phyloP scores from a whole-genome alignment of 30 jellyfish, hydroid and myxozoan genomes.

The Hydra vulgaris region DNA sequence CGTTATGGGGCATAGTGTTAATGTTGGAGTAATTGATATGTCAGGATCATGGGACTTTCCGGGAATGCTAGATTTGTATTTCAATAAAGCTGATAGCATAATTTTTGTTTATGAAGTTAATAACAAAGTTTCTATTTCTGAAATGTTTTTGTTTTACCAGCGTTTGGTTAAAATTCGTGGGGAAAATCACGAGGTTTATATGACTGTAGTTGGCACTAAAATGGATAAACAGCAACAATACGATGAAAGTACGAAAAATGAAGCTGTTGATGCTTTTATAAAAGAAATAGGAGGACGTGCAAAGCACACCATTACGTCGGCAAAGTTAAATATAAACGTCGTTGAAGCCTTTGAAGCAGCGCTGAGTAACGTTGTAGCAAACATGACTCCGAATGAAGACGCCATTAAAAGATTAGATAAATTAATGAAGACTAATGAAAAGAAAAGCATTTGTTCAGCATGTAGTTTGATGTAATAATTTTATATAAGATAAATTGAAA shows the following conservation, averaged over 20 bases:
- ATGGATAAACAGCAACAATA: conserved; percentile 13
- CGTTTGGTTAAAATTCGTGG: conserved; percentile 25
- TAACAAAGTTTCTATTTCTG: conserved; percentile 4
- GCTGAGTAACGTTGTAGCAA: conserved; percentile 10
- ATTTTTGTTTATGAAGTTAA: conserved; percentile 21
- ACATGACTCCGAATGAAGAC: conserved; percentile 29
- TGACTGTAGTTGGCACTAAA: conserved; percentile 28
- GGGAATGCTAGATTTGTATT: conserved; percentile 20
- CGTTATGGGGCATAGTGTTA: conserved; percentile 28
- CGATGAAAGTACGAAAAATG: conserved; percentile 2
- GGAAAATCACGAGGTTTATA: conserved; percentile 19
- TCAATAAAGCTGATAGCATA: conserved; percentile 14
- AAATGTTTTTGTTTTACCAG: conserved; percentile 4
- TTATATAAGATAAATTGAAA: too few species aligned
- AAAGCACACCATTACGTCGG: conserved; percentile 15
- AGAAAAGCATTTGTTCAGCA: background rate
- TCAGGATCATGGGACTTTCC: conserved; percentile 34
- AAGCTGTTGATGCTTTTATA: background rate
- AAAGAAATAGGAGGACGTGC: background rate
- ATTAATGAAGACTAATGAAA: conserved; percentile 14
- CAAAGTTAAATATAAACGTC: conserved; percentile 24
- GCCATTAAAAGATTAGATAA: conserved; percentile 21
- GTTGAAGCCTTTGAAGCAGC: conserved; percentile 25
- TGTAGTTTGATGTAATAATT: conserved; percentile 1
- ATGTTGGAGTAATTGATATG: conserved; percentile 34